Evolutionary conservation across 2,888 invertebrate genomes (phyloP), one percentile per base, ranked within the genome.

Genomic region (Deladenus siricidicola): DNA sequence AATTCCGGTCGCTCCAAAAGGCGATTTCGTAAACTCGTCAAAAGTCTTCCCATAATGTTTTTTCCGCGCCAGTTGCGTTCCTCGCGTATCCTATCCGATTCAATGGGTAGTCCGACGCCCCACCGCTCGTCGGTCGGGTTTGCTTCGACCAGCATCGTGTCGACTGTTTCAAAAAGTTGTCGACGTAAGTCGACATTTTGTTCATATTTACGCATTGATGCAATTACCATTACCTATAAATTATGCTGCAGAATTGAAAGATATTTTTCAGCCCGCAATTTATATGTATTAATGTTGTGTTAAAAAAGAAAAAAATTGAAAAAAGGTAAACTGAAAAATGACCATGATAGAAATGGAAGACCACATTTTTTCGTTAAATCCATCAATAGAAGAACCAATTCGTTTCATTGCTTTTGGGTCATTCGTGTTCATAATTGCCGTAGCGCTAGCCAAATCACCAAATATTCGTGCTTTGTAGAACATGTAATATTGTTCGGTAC

Each of bases 401-500:
- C 49, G 43, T 47, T 65, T 65, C 66, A 65, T 65, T 3, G 19
- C 26, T 56, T 65, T 65, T 2, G 65, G 57, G 49, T 65, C 62
- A 8, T 28, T 49, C 8, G 66, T 60, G 39, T 23, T 42, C 56
- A 67, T 56, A 23, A 65, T 66, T 17, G 30, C 21, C 6, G 34
- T 28, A 21, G 64, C 64, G 14, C 56, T 47, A 2, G 49, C 23
- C 23, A 4, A 26, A 29, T 65, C 65, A n/a, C 55, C 58, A 42
- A 65, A 65, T 6, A 67, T 19, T 1, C 43, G 42, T n/a, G 65
- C 65, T 28, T 65, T 65, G 21, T 50, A 61, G 39, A 30, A 56
- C 64, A 65, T 66, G 49, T 65, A 65, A 47, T 67, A 65, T 42
- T 65, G 65, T 53, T 65, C 65, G 10, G 65, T 50, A 54, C 65